These are phyloP conservation scores for Stomatorhinus ivindoensis DNA, from an alignment of 2,113 vertebrate species.

Conservation along the genomic window DNA sequence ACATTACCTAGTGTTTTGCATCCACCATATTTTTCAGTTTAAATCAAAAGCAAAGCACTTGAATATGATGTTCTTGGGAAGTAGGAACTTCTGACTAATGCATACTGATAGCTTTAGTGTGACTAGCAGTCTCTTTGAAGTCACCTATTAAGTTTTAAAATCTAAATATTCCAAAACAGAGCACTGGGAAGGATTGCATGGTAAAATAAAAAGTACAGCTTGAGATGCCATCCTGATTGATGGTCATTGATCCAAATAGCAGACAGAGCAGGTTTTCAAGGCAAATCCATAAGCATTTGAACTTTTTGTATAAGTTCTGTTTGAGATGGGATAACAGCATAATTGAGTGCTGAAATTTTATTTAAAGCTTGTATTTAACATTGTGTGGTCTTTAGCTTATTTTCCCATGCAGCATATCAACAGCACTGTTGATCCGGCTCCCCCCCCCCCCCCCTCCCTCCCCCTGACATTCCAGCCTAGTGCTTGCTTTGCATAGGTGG, in stretches of 20 bases:
- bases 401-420: not conserved
- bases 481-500: not conserved
- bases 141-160: not conserved
- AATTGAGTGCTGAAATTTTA: conserved; percentile 2
- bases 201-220: not conserved
- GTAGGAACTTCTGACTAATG: not conserved
- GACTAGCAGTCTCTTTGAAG: not conserved
- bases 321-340: not conserved
- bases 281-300: conserved; percentile 11
- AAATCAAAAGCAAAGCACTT: not conserved
- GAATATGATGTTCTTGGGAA: not conserved
- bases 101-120: not conserved
- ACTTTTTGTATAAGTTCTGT: conserved; percentile 3
- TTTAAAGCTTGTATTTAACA: conserved; percentile 11
- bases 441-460: not conserved
- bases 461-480: not conserved
- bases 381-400: not conserved
- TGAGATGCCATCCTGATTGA: conserved; percentile 14
- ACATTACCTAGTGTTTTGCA: not conserved
- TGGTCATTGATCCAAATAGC: conserved; percentile 26
- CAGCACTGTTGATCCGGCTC: not conserved
- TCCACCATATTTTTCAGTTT: not conserved
- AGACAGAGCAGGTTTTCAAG: conserved; percentile 20
- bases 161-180: not conserved
- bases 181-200: not conserved